Evolutionary conservation across 2,888 invertebrate genomes (phyloP).

Genomic region (Exephanes ischioxanthus): DNA sequence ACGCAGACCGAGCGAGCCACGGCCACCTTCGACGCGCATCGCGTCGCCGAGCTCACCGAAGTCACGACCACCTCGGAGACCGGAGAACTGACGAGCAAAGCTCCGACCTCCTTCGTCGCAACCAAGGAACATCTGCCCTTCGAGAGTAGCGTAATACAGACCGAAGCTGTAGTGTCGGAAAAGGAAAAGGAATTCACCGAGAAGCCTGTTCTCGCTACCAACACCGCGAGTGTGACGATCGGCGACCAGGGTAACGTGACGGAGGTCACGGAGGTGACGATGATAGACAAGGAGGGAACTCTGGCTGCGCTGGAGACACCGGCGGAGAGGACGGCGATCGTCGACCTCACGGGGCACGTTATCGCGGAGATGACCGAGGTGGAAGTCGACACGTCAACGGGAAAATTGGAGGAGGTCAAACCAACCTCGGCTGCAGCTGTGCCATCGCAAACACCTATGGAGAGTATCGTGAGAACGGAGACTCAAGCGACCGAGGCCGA

Average conservation of each 20-base stretch:
- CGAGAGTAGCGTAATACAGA: constrained; percentile 87
- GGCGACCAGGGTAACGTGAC: constrained; percentile 84
- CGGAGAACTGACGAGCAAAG: constrained; percentile 84
- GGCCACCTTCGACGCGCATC: constrained; percentile 84
- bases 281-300: constrained; percentile 86
- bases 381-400: constrained; percentile 84
- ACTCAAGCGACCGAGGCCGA: constrained; percentile 88
- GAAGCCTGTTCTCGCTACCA: constrained; percentile 75
- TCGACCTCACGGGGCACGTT: constrained; percentile 85
- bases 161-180: constrained; percentile 87
- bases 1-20: constrained; percentile 82
- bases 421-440: constrained; percentile 84
- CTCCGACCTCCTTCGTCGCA: constrained; percentile 82
- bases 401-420: constrained; percentile 76
- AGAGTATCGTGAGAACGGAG: constrained; percentile 86
- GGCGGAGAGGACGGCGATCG: constrained; percentile 83
- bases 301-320: constrained; percentile 83
- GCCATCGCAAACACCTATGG: constrained; percentile 86
- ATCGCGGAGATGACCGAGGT: constrained; percentile 87
- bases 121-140: constrained; percentile 86
- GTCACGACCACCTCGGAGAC: constrained; percentile 85
- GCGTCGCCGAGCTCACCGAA: constrained; percentile 88
- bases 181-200: constrained; percentile 85
- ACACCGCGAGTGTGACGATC: constrained; percentile 80
- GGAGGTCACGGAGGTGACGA: constrained; percentile 86